A percentile compares a stretch with the other conserved stretches of the same genome.
Evolutionary conservation across 2,888 invertebrate genomes (phyloP).

Genomic region (Eustalomyia histrio): DNA sequence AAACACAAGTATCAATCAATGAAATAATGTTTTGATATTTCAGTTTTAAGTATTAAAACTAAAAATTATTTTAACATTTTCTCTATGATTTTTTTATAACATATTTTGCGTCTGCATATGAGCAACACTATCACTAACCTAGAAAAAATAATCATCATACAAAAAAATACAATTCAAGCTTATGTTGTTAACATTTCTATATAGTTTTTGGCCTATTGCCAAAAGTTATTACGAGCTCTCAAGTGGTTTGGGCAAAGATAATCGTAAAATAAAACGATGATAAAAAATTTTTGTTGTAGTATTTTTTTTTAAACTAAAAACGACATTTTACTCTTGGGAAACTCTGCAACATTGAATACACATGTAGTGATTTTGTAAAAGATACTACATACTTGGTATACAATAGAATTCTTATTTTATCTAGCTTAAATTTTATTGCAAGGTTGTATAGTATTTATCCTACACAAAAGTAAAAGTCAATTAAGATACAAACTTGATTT

Average conservation of each 20-base stretch:
- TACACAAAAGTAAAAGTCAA: conserved; percentile 47
- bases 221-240: conserved; percentile 48
- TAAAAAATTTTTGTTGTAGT: neutral
- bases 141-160: neutral
- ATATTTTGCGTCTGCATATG: neutral
- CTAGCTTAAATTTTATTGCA: neutral
- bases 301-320: conserved; percentile 9
- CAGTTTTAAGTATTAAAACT: neutral
- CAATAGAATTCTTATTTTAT: neutral
- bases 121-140: conserved; percentile 1
- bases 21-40: neutral
- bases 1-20: neutral
- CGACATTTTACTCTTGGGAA: conserved; percentile 45
- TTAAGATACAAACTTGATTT: conserved; percentile 14
- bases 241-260: conserved; percentile 39
- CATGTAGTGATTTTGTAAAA: conserved; percentile 27
- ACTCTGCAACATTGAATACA: conserved; percentile 42
- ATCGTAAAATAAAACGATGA: conserved; percentile 31
- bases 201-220: conserved; percentile 52
- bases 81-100: neutral
- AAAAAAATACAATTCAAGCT: conserved; percentile 1
- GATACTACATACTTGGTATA: conserved; percentile 19
- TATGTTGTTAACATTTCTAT: neutral
- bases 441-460: conserved; percentile 27
- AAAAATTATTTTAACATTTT: conserved; percentile 14